A percentile compares a stretch with the other conserved stretches of the same genome.
Evolutionary conservation across 2,797 vertebrate genomes (phyloP).

Genomic region (Microcaecilia unicolor): DNA sequence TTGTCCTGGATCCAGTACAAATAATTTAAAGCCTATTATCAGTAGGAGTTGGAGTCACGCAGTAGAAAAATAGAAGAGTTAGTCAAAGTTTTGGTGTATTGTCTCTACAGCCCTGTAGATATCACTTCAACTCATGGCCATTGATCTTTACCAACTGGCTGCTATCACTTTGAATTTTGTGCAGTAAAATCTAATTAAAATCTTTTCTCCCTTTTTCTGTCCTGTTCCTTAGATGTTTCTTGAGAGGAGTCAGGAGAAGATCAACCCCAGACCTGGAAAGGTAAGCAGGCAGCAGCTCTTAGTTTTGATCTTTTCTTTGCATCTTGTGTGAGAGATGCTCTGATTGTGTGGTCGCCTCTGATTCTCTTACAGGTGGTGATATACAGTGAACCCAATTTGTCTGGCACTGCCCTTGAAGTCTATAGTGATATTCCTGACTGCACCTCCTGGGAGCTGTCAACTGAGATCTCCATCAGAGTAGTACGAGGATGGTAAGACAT

Average conservation of each 20-base stretch:
- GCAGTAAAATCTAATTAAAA: no score
- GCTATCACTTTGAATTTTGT: no score
- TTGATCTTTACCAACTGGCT: no score
- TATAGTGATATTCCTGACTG: slow-evolving; percentile 69
- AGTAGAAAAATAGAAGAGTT: no score
- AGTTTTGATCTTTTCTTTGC: neutral
- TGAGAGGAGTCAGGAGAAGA: slow-evolving; percentile 47
- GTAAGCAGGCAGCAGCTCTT: slow-evolving; percentile 40
- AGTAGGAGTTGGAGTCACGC: no score
- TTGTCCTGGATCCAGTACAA: no score
- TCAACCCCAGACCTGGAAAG: slow-evolving; percentile 92
- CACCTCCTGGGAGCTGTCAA: slow-evolving; percentile 67
- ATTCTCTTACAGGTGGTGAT: slow-evolving; percentile 68
- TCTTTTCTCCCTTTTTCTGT: slow-evolving; percentile 16
- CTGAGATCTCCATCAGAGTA: slow-evolving; percentile 72
- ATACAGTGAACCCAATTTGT: slow-evolving; percentile 54
- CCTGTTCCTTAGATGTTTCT: slow-evolving; percentile 35
- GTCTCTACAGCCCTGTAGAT: no score
- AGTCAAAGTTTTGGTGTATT: no score
- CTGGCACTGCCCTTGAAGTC: slow-evolving; percentile 63
- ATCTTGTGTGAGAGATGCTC: neutral
- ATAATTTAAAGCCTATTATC: no score
- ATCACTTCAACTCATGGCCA: no score
- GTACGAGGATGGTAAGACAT: slow-evolving; percentile 83
- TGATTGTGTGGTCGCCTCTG: neutral